Conservation (phyloP, 2,113 vertebrate genomes). For the Chamaetylas fuelleborni region DNA sequence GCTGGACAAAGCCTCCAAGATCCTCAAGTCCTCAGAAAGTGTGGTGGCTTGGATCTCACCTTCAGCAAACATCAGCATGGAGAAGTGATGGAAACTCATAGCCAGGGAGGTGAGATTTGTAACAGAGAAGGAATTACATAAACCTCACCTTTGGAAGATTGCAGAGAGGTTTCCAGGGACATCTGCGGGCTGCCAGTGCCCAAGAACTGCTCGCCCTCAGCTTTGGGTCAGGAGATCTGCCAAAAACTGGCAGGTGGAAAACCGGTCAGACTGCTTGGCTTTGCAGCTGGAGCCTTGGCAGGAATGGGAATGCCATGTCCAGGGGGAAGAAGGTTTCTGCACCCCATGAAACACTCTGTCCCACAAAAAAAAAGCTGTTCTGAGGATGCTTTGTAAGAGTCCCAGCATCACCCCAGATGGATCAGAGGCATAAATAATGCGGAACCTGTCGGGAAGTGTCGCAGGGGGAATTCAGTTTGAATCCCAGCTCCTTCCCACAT, state of each 20-base stretch:
- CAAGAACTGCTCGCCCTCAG: background rate
- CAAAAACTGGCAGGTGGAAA: background rate
- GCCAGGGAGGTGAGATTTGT: background rate
- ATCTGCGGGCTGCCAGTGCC: background rate
- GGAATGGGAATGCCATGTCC: background rate
- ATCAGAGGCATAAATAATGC: background rate
- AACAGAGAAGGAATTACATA: background rate
- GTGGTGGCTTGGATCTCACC: background rate
- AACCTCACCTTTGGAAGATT: background rate
- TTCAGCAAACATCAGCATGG: background rate
- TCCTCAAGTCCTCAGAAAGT: background rate
- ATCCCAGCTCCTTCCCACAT: background rate
- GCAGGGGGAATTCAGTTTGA: background rate
- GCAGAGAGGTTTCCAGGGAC: background rate
- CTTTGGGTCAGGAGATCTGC: background rate
- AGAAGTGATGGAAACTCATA: background rate
- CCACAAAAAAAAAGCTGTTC: background rate
- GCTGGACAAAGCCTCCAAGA: background rate
- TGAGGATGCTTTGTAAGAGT: background rate
- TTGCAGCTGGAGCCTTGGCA: background rate
- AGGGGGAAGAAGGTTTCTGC: background rate
- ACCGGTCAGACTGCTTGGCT: background rate
- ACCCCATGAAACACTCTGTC: accelerated
- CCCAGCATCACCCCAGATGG: background rate
- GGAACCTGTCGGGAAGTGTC: accelerated